Evolutionary conservation across 2,888 invertebrate genomes (phyloP).

Genomic region (Hirudinaria manillensis): DNA sequence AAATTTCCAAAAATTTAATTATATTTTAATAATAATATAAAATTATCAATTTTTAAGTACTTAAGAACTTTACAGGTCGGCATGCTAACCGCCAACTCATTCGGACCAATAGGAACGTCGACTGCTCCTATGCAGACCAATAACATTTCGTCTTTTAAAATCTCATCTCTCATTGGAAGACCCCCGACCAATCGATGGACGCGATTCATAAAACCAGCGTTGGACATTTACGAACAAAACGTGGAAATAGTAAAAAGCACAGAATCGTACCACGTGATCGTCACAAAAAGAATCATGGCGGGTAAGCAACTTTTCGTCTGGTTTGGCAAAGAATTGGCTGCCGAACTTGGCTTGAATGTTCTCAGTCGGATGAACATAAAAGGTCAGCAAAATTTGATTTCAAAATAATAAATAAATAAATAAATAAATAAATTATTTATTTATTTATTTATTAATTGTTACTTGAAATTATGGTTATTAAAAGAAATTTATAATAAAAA

Average conservation of each 20-base stretch:
- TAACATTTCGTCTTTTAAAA: background rate
- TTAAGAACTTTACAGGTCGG: background rate
- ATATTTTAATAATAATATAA: background rate
- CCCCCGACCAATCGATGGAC: constrained; percentile 6
- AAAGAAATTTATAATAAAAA: background rate
- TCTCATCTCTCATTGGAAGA: constrained; percentile 21
- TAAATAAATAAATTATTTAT: background rate
- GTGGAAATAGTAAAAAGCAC: background rate
- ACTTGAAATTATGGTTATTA: background rate
- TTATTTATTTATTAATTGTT: background rate
- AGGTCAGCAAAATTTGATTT: constrained; percentile 58
- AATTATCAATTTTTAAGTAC: background rate
- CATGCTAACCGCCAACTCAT: background rate
- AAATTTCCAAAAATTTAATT: background rate
- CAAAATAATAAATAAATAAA: background rate
- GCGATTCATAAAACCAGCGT: constrained; percentile 17
- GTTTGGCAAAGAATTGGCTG: constrained; percentile 73
- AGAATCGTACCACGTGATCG: background rate
- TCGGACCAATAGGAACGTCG: constrained; percentile 11
- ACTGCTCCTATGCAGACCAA: background rate
- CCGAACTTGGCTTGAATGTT: constrained; percentile 71
- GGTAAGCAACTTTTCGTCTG: constrained; percentile 72
- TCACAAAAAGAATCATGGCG: constrained; percentile 17
- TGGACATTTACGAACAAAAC: constrained; percentile 28
- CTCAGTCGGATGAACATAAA: constrained; percentile 72